A percentile compares a stretch with the other conserved stretches of the same genome.
phyloP scores from a whole-genome alignment of 2,888 invertebrate genomes.

The Nomada lathburiana region DNA sequence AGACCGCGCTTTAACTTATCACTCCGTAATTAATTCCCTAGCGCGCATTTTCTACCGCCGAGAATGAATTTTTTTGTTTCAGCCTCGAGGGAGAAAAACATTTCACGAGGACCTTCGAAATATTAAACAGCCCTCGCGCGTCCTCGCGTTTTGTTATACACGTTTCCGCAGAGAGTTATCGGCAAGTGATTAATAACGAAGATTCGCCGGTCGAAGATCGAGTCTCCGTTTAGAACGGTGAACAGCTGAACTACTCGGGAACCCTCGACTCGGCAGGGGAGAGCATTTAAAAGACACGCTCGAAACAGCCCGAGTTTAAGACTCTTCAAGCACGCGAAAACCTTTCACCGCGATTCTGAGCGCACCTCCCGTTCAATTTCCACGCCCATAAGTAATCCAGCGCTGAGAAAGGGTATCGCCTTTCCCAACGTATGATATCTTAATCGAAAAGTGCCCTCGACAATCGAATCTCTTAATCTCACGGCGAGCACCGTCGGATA shows the following conservation, averaged over 20 bases:
- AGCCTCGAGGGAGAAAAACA: not conserved
- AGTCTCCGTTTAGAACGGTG: conserved; percentile 19
- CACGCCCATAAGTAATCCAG: not conserved
- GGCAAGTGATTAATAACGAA: too few relatives aligned
- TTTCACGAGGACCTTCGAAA: not conserved
- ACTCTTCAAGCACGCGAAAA: conserved; percentile 5
- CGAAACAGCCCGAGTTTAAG: conserved; percentile 21
- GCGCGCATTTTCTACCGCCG: not conserved
- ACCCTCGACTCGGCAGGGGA: conserved; percentile 12
- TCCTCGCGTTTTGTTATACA: not conserved
- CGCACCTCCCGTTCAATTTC: not conserved
- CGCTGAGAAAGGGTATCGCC: too few relatives aligned
- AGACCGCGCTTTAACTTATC: conserved; percentile 31
- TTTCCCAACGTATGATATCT: too few relatives aligned
- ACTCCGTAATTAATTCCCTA: conserved; percentile 41
- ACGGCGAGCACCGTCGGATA: not conserved
- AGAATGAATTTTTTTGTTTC: not conserved
- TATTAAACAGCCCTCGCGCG: not conserved
- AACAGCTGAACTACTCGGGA: conserved; percentile 29
- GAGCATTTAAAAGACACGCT: conserved; percentile 31
- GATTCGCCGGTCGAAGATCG: conserved; percentile 15
- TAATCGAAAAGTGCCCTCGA: too few relatives aligned
- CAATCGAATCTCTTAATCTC: too few relatives aligned
- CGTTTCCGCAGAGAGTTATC: not conserved
- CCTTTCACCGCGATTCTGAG: not conserved